These are phyloP conservation scores for Acrobasis suavella DNA, from an alignment of 2,888 invertebrate species.

Conservation along the genomic window DNA sequence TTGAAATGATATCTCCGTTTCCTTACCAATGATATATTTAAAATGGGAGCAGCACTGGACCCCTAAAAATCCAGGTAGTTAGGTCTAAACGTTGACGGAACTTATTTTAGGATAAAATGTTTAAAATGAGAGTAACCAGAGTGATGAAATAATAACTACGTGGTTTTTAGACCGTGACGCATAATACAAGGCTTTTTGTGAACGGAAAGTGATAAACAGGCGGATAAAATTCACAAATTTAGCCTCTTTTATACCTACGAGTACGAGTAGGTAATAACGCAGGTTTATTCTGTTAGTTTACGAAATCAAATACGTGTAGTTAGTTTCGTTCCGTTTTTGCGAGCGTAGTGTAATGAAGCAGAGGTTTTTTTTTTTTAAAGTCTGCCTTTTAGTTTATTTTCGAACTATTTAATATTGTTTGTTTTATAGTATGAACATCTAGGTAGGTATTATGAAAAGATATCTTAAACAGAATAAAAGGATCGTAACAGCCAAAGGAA, in stretches of 20 bases:
- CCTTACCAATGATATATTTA: no score
- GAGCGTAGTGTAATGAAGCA: no score
- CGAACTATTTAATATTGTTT: no score
- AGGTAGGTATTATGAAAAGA: background rate
- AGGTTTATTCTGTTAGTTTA: background rate
- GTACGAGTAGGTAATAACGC: background rate
- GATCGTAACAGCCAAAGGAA: constrained; percentile 24
- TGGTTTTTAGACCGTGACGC: constrained; percentile 65
- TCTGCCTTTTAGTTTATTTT: no score
- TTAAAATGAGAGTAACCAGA: constrained; percentile 28
- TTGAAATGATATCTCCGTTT: no score
- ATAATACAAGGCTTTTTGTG: constrained; percentile 49
- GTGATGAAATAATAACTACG: constrained; percentile 44
- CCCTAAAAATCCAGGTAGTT: no score
- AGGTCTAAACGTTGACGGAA: background rate
- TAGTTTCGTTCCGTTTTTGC: background rate
- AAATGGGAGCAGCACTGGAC: no score
- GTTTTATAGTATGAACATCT: no score
- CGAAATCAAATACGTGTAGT: background rate
- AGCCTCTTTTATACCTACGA: background rate
- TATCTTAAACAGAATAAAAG: background rate
- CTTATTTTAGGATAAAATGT: background rate
- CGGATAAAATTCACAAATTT: constrained; percentile 11
- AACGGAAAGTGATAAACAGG: constrained; percentile 46
- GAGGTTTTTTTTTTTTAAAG: no score